Conservation (phyloP, 2,888 invertebrate genomes). For the Fabriciana adippe region DNA sequence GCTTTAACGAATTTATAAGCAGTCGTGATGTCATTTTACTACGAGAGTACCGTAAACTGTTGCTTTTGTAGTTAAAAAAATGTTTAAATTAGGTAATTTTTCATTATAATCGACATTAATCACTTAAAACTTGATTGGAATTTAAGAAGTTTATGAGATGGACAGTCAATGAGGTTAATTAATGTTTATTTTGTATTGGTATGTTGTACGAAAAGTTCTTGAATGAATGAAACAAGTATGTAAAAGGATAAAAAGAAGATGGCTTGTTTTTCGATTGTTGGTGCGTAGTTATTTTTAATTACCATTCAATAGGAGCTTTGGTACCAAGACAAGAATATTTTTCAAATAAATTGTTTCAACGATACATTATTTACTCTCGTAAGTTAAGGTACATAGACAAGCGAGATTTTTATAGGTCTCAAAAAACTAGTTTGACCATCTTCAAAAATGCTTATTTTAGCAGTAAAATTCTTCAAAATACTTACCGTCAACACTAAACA, state of each 20-base stretch:
- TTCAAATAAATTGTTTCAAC: too few species aligned
- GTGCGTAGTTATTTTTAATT: neutral
- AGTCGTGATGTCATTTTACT: conserved; percentile 32
- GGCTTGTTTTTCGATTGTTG: conserved; percentile 1
- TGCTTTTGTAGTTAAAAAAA: conserved; percentile 23
- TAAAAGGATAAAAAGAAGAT: neutral
- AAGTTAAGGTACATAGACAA: too few species aligned
- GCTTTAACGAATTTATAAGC: conserved; percentile 28
- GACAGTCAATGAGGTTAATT: conserved; percentile 9
- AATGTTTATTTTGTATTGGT: neutral
- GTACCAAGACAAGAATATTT: neutral
- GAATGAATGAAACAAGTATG: conserved; percentile 1
- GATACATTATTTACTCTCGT: too few species aligned
- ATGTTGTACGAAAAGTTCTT: neutral
- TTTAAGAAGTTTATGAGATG: neutral
- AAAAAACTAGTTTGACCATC: too few species aligned
- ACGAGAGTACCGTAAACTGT: conserved; percentile 33
- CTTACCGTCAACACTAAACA: too few species aligned
- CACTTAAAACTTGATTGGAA: conserved; percentile 21
- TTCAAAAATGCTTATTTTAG: too few species aligned
- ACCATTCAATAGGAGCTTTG: neutral
- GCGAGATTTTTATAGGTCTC: too few species aligned
- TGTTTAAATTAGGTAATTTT: conserved; percentile 19
- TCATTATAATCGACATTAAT: conserved; percentile 12
- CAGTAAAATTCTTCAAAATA: too few species aligned